Percentiles rank a stretch among this genome's conserved stretches.
These are phyloP conservation scores for Mimas tiliae DNA, from an alignment of 2,888 invertebrate genomes.

Conservation along the genomic window DNA sequence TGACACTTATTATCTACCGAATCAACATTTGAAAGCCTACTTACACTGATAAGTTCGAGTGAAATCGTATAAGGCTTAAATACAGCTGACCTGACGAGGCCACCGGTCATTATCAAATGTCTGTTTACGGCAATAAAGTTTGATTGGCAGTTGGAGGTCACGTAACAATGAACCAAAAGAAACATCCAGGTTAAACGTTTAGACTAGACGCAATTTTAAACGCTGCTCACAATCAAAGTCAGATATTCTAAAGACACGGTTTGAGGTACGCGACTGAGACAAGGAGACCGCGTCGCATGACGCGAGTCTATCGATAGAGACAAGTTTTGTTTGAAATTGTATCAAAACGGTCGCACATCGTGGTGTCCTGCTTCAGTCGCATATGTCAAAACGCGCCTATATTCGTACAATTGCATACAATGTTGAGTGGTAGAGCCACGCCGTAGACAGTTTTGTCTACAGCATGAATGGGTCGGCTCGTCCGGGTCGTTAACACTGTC, in stretches of 20 bases:
- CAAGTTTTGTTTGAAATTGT: too few relatives aligned
- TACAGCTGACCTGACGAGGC: constrained; percentile 43
- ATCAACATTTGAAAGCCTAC: background rate
- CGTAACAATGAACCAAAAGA: constrained; percentile 47
- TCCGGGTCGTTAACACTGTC: too few relatives aligned
- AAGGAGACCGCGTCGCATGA: too few relatives aligned
- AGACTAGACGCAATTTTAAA: constrained; percentile 8
- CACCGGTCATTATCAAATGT: constrained; percentile 53
- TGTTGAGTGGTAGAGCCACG: too few relatives aligned
- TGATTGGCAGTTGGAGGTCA: constrained; percentile 63
- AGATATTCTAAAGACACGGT: background rate
- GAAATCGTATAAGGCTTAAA: constrained; percentile 20
- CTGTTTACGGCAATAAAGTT: constrained; percentile 55
- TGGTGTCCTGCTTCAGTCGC: too few relatives aligned
- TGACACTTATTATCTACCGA: background rate
- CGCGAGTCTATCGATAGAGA: too few relatives aligned
- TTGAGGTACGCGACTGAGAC: too few relatives aligned
- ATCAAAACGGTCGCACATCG: too few relatives aligned
- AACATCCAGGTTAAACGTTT: constrained; percentile 40
- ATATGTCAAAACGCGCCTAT: too few relatives aligned
- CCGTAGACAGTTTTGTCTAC: too few relatives aligned
- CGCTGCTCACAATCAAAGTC: constrained; percentile 9
- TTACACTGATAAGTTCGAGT: constrained; percentile 27
- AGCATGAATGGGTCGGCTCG: too few relatives aligned
- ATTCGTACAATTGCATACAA: too few relatives aligned